Conservation (phyloP, 2,888 invertebrate genomes). For the Noctuana brunneofusca region DNA sequence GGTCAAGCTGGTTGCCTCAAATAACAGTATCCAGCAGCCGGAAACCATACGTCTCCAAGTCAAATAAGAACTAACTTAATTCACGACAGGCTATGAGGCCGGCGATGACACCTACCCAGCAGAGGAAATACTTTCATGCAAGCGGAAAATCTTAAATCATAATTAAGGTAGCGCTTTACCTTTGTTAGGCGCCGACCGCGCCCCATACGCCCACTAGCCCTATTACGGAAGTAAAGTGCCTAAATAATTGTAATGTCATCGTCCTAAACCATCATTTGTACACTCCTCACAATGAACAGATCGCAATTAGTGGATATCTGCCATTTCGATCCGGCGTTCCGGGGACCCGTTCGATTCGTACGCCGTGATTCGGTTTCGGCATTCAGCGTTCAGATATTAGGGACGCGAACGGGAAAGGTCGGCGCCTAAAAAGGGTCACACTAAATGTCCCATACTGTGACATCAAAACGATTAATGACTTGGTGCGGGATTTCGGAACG, state of each 20-base stretch:
- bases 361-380: conserved; percentile 57
- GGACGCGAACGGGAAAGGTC: conserved; percentile 66
- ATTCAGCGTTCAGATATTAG: conserved; percentile 68
- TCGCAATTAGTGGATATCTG: conserved; percentile 56
- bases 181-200: neutral
- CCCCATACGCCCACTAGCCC: neutral
- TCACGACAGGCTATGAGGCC: too few relatives aligned
- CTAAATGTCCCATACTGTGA: conserved; percentile 81
- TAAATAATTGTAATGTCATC: conserved; percentile 20
- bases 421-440: conserved; percentile 78
- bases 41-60: too few relatives aligned
- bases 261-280: conserved; percentile 48
- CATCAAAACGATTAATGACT: conserved; percentile 80
- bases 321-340: conserved; percentile 58
- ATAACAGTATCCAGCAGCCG: too few relatives aligned
- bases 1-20: too few relatives aligned
- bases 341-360: conserved; percentile 52
- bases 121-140: too few relatives aligned
- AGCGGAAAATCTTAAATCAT: too few relatives aligned
- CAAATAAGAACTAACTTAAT: too few relatives aligned
- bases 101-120: too few relatives aligned
- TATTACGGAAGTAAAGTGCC: conserved; percentile 5
- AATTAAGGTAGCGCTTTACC: neutral
- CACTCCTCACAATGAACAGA: conserved; percentile 49
- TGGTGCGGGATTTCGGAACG: conserved; percentile 64